Conservation (phyloP, 2,888 invertebrate species). For the Pterostichus madidus region DNA sequence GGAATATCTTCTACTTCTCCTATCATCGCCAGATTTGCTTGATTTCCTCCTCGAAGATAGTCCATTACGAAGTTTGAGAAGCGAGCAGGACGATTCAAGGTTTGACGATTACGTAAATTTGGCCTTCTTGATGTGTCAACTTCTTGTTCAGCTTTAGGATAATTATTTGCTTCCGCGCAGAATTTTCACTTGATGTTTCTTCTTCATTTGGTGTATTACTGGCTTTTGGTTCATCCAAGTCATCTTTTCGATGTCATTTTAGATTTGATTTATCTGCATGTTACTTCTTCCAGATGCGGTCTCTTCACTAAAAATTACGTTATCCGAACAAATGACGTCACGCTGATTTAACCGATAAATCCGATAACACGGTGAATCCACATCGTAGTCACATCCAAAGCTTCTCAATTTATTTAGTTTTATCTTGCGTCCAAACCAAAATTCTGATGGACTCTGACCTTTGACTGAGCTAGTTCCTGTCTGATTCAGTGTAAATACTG, state of each 20-base stretch:
- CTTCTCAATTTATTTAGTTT: constrained; percentile 64
- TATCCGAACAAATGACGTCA: constrained; percentile 57
- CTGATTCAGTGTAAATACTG: too few relatives aligned
- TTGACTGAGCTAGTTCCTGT: neutral
- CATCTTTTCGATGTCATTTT: too few relatives aligned
- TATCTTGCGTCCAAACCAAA: constrained; percentile 45
- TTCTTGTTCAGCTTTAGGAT: neutral
- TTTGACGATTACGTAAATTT: neutral
- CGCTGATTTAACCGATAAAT: constrained; percentile 68
- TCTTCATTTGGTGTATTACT: too few relatives aligned
- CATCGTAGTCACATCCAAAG: constrained; percentile 69
- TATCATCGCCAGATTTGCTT: neutral
- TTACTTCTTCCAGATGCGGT: neutral
- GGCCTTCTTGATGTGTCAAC: neutral
- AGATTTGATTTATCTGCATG: neutral
- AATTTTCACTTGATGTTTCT: neutral
- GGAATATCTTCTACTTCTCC: constrained; percentile 17
- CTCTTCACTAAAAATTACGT: neutral
- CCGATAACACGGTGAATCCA: constrained; percentile 68
- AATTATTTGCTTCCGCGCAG: neutral
- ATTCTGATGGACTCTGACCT: constrained; percentile 66
- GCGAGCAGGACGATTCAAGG: neutral
- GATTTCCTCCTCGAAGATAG: neutral
- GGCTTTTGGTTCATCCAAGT: too few relatives aligned
- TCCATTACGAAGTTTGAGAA: neutral